Percentiles rank a stretch among this genome's conserved stretches.
Conservation (phyloP, 2,888 invertebrate species). For the Lepidochitona cinerea region DNA sequence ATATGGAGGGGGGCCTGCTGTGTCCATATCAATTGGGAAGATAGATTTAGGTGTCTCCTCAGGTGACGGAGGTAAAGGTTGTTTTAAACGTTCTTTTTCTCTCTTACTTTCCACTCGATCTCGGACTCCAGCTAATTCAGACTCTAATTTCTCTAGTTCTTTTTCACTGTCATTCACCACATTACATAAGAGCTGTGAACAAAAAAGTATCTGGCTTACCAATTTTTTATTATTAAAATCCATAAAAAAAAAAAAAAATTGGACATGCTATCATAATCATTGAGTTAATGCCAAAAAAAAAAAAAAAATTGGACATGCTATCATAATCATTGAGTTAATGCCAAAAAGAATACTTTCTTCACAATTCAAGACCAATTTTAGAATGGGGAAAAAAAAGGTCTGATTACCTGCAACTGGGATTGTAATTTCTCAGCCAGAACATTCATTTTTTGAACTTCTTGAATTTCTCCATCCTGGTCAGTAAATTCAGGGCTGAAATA, state of each 20-base stretch:
- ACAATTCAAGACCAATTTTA: too few relatives aligned
- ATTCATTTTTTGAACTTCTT: slow-evolving; percentile 25
- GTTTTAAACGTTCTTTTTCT: background rate
- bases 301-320: too few relatives aligned
- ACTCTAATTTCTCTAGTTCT: background rate
- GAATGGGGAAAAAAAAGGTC: too few relatives aligned
- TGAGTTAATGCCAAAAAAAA: too few relatives aligned
- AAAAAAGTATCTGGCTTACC: too few relatives aligned
- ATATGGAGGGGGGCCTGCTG: background rate
- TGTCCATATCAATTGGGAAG: background rate
- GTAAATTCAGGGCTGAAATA: slow-evolving; percentile 13
- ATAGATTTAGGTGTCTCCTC: background rate
- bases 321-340: too few relatives aligned
- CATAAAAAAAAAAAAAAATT: too few relatives aligned
- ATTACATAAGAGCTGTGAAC: background rate
- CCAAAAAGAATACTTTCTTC: too few relatives aligned
- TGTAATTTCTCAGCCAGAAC: slow-evolving; percentile 27
- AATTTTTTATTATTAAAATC: too few relatives aligned
- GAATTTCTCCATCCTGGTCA: slow-evolving; percentile 17
- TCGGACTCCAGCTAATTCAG: background rate
- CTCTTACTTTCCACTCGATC: background rate
- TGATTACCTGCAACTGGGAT: slow-evolving; percentile 28
- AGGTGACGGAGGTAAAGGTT: background rate
- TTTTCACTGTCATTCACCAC: slow-evolving; percentile 6
- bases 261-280: too few relatives aligned